Base-by-base conservation (phyloP, 2,113 vertebrate genomes). In the Tauraco erythrolophus region DNA sequence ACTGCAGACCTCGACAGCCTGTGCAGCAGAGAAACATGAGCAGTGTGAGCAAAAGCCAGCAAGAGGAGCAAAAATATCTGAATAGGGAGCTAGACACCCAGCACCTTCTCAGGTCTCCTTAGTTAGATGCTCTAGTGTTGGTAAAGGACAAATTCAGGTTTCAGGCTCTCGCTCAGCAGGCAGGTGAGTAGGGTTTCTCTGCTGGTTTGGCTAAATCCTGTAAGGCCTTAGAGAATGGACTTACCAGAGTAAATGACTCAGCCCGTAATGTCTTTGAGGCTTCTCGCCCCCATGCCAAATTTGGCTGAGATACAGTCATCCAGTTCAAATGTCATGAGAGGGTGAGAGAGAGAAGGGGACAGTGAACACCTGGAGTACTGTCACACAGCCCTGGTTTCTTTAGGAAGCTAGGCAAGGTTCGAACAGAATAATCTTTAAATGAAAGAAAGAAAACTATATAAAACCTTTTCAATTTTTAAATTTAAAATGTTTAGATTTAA, bases 101-200 rank as follows among this genome's bases (percentile, higher is more conserved):
- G 19, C 5, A 77, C 3, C 19, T 43, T 54, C 39, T 50, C n/a
- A 14, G 16, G 7, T 43, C 14, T 50, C 8, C 30, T 61, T 33
- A 78, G 25, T 9, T 19, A 48, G 53, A 30, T 33, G 21, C 7
- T 80, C 14, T 51, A 51, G 17, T 27, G 56, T 2, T 39, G 14
- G 12, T 10, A 88, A 78, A 92, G 11, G 22, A 31, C 19, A 72
- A 56, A 10, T 51, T 51, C 11, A 64, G 15, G 14, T 65, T 93
- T 74, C 41, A 53, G 30, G 13, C 22, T 71, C 6, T 82, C 37
- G 18, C 22, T 53, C n/a, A 37, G 19, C 12, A 10, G 19, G 4
- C 12, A 14, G 2, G 1, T 27, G 24, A 68, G 10, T 3, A 1
- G 11, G 2, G 2, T 39, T 78, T 61, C 27, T 65, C 11, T 69